phyloP scores from a whole-genome alignment of 2,113 vertebrate species.

The Malurus alboscapulatus region DNA sequence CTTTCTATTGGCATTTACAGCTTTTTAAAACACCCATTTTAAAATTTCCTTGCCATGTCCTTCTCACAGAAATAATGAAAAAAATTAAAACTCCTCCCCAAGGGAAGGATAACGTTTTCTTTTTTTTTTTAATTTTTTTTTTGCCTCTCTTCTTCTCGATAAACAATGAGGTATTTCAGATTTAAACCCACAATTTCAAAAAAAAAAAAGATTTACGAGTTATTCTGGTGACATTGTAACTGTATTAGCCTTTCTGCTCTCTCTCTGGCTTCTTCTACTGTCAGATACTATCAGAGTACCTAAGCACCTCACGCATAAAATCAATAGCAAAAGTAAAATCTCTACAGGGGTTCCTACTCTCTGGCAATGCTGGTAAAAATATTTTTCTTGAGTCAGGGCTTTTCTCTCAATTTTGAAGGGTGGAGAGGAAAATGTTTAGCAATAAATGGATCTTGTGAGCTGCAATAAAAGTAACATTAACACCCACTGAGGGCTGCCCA shows the following conservation, averaged over 20 bases:
- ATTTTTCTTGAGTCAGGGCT: slow-evolving; percentile 6
- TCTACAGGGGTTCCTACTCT: slow-evolving; percentile 28
- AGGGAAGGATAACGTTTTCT: neutral
- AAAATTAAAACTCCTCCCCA: neutral
- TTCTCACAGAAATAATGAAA: neutral
- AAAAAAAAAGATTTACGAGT: neutral
- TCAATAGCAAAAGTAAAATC: slow-evolving; percentile 59
- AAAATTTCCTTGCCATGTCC: neutral
- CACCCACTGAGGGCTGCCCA: fast-evolving
- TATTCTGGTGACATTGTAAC: slow-evolving; percentile 10
- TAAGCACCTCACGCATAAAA: slow-evolving; percentile 50
- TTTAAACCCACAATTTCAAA: neutral
- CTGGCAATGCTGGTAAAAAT: slow-evolving; percentile 9
- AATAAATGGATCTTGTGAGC: neutral
- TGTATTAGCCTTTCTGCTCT: slow-evolving; percentile 25
- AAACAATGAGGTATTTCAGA: neutral
- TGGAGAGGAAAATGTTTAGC: neutral
- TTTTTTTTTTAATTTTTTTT: too few relatives aligned
- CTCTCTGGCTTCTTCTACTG: slow-evolving; percentile 34
- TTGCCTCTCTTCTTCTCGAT: neutral
- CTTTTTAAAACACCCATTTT: neutral
- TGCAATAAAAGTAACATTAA: fast-evolving
- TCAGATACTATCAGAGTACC: slow-evolving; percentile 38
- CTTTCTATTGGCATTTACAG: neutral
- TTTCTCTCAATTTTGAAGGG: neutral